phyloP scores from a whole-genome alignment of 1,140 invertebrate species.

The Drosophila pseudoobscura region DNA sequence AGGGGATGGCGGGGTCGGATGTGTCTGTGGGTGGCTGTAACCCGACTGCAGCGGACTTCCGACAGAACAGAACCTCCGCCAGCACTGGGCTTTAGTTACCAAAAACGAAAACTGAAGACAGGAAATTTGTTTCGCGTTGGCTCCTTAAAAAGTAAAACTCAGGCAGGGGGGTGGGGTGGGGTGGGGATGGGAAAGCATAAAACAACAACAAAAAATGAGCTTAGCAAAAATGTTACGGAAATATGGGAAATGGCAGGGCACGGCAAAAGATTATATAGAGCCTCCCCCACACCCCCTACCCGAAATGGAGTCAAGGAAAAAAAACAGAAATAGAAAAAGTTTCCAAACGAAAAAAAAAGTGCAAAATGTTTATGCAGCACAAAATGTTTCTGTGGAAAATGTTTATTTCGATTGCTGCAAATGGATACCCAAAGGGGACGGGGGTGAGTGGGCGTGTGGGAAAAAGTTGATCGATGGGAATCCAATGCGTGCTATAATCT shows the following conservation, averaged over 20 bases:
- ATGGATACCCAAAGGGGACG: too few species aligned
- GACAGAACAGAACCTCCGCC: slow-evolving; percentile 13
- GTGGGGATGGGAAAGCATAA: slow-evolving; percentile 3
- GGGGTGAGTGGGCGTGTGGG: too few species aligned
- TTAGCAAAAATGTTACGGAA: slow-evolving; percentile 47
- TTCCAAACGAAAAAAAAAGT: slow-evolving; percentile 19
- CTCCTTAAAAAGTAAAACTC: slow-evolving; percentile 25
- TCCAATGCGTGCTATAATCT: too few species aligned
- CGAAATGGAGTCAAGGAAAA: slow-evolving; percentile 16
- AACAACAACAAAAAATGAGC: slow-evolving; percentile 27
- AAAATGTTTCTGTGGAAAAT: background rate
- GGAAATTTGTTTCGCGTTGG: slow-evolving; percentile 54
- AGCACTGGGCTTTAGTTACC: slow-evolving; percentile 29
- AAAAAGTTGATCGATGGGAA: background rate
- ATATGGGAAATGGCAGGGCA: slow-evolving; percentile 30
- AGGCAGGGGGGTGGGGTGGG: too few species aligned
- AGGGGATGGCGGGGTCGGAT: too few species aligned
- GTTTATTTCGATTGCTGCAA: background rate
- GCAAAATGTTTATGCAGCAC: slow-evolving; percentile 15
- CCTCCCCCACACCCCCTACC: background rate
- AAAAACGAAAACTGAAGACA: slow-evolving; percentile 35
- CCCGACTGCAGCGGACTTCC: slow-evolving; percentile 50
- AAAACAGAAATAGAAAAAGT: slow-evolving; percentile 30
- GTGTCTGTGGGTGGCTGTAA: slow-evolving; percentile 13
- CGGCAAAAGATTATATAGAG: slow-evolving; percentile 21